phyloP scores from a whole-genome alignment of 2,113 vertebrate genomes.

The Phoenicopterus ruber region DNA sequence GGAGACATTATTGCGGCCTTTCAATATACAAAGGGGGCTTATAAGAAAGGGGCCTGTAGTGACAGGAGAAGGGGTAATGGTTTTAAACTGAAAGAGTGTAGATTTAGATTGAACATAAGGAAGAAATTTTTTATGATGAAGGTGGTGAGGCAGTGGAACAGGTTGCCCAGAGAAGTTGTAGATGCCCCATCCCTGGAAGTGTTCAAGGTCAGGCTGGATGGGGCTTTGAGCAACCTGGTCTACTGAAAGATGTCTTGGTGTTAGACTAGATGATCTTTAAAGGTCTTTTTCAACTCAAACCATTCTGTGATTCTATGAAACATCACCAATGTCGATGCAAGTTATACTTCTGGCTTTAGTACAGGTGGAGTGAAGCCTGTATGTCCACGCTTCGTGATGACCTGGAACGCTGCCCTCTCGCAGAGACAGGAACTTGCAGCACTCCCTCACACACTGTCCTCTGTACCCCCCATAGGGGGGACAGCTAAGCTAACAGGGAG shows the following conservation, averaged over 20 bases:
- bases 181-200: too few species aligned
- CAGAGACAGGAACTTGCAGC: background rate
- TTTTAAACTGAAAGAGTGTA: background rate
- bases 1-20: background rate
- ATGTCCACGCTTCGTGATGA: background rate
- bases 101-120: background rate
- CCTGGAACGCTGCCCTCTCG: background rate
- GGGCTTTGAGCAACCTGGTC: background rate
- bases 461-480: rapidly evolving
- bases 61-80: background rate
- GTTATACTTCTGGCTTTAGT: background rate
- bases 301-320: background rate
- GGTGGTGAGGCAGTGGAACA: background rate
- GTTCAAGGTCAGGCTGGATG: background rate
- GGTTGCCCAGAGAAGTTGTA: background rate
- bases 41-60: background rate
- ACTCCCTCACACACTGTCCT: background rate
- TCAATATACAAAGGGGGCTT: background rate
- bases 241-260: background rate
- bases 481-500: background rate
- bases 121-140: background rate
- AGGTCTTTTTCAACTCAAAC: background rate
- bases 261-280: background rate
- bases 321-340: background rate
- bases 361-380: background rate